These are phyloP conservation scores for Cheilosia grossa DNA, from an alignment of 2,888 invertebrate genomes.

Conservation along the genomic window DNA sequence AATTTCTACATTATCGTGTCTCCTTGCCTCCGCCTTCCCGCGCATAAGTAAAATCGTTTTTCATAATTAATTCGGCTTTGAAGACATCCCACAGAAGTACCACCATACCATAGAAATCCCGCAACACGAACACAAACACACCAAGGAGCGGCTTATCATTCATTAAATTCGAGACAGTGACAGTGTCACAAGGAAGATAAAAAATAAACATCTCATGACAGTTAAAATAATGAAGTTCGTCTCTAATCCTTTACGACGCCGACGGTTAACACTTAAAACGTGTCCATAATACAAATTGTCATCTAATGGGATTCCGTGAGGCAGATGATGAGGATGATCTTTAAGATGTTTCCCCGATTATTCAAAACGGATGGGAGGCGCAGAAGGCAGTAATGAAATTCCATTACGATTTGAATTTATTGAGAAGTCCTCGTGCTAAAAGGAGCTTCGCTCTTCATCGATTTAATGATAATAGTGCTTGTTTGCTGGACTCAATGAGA, in stretches of 20 bases:
- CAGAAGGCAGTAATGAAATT: conserved; percentile 20
- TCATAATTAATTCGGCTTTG: conserved; percentile 72
- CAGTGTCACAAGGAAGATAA: conserved; percentile 26
- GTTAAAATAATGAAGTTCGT: conserved; percentile 70
- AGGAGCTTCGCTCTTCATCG: conserved; percentile 31
- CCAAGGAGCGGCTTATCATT: conserved; percentile 46
- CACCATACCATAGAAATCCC: conserved; percentile 28
- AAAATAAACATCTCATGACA: conserved; percentile 30
- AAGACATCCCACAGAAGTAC: conserved; percentile 47
- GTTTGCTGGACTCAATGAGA: conserved; percentile 49
- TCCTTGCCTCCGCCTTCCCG: conserved; percentile 11
- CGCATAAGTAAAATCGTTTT: conserved; percentile 61
- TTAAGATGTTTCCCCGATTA: conserved; percentile 13
- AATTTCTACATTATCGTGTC: conserved; percentile 45
- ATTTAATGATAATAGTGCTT: conserved; percentile 62
- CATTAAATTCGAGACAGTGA: conserved; percentile 53
- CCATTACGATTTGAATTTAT: conserved; percentile 50
- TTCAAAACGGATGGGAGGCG: neutral
- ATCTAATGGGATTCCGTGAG: conserved; percentile 40
- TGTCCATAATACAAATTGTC: conserved; percentile 70
- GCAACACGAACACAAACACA: conserved; percentile 31
- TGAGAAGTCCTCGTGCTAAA: conserved; percentile 11
- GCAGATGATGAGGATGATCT: conserved; percentile 26
- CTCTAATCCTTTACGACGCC: conserved; percentile 67
- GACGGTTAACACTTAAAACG: conserved; percentile 72